phyloP scores from a whole-genome alignment of 2,888 invertebrate genomes.

The Electrophaes corylata region DNA sequence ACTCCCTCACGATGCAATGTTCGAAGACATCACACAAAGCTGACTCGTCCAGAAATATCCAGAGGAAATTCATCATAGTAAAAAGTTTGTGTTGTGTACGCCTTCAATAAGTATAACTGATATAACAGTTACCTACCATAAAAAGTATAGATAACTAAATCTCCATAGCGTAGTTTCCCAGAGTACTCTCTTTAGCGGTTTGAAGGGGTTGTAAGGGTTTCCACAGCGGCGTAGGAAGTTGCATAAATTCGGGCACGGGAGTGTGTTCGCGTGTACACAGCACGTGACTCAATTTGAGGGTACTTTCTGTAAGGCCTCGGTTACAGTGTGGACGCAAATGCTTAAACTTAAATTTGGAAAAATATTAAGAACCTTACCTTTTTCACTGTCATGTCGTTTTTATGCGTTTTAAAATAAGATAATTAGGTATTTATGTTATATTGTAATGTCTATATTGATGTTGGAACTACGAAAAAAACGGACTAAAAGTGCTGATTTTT shows the following conservation, averaged over 20 bases:
- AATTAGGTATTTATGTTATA: too few species aligned
- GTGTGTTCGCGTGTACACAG: slow-evolving; percentile 69
- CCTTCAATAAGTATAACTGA: too few species aligned
- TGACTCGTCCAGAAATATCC: slow-evolving; percentile 87
- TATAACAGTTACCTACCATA: background rate
- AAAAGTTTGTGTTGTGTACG: slow-evolving; percentile 64
- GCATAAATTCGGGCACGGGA: slow-evolving; percentile 72
- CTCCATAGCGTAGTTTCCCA: slow-evolving; percentile 11
- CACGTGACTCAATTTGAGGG: slow-evolving; percentile 69
- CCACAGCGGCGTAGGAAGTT: slow-evolving; percentile 52
- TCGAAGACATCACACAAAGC: slow-evolving; percentile 86
- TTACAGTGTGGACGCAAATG: background rate
- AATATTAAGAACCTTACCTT: too few species aligned
- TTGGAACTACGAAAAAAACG: too few species aligned
- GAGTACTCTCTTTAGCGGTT: slow-evolving; percentile 28
- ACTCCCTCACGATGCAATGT: slow-evolving; percentile 84
- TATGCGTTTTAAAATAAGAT: too few species aligned
- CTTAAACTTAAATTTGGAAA: background rate
- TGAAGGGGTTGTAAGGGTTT: slow-evolving; percentile 48
- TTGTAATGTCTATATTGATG: too few species aligned
- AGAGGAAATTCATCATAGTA: slow-evolving; percentile 83
- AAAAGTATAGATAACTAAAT: background rate
- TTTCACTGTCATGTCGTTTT: too few species aligned
- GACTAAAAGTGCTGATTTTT: too few species aligned
- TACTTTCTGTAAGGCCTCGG: slow-evolving; percentile 40